These are phyloP conservation scores for Dromius quadrimaculatus DNA, from an alignment of 2,888 invertebrate genomes.

Conservation along the genomic window DNA sequence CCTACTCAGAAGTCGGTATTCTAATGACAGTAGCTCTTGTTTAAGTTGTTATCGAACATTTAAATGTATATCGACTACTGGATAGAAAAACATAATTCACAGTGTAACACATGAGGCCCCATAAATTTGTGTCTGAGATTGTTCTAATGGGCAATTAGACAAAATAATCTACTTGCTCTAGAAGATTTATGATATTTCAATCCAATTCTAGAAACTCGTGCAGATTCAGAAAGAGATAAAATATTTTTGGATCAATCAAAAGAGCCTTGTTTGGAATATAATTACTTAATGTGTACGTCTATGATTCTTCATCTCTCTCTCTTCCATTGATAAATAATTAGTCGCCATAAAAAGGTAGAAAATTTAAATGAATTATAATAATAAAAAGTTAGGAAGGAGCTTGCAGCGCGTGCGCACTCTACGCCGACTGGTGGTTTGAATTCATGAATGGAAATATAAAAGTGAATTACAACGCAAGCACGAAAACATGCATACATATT, in stretches of 20 bases:
- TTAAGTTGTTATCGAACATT: slow-evolving; percentile 23
- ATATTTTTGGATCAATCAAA: no score
- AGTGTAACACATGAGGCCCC: slow-evolving; percentile 26
- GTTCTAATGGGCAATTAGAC: slow-evolving; percentile 42
- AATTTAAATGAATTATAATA: slow-evolving; percentile 48
- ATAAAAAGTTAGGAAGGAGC: slow-evolving; percentile 16
- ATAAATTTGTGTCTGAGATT: slow-evolving; percentile 50
- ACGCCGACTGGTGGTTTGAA: not conserved
- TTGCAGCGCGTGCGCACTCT: slow-evolving; percentile 2
- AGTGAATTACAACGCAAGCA: slow-evolving; percentile 31
- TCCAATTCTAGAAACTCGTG: no score
- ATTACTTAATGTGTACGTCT: no score
- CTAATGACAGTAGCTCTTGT: slow-evolving; percentile 38
- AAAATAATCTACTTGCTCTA: slow-evolving; percentile 48
- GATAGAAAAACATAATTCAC: slow-evolving; percentile 45
- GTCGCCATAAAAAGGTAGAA: slow-evolving; percentile 26
- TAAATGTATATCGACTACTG: slow-evolving; percentile 47
- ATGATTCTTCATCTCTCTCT: not conserved
- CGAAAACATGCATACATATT: slow-evolving; percentile 46
- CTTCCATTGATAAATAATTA: slow-evolving; percentile 30
- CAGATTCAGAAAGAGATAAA: no score
- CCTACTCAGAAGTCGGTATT: slow-evolving; percentile 34
- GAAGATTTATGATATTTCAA: no score
- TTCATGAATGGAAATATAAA: slow-evolving; percentile 46
- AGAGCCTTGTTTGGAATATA: no score